These are phyloP conservation scores for Atethmia centrago DNA, from an alignment of 2,888 invertebrate genomes.

Conservation along the genomic window DNA sequence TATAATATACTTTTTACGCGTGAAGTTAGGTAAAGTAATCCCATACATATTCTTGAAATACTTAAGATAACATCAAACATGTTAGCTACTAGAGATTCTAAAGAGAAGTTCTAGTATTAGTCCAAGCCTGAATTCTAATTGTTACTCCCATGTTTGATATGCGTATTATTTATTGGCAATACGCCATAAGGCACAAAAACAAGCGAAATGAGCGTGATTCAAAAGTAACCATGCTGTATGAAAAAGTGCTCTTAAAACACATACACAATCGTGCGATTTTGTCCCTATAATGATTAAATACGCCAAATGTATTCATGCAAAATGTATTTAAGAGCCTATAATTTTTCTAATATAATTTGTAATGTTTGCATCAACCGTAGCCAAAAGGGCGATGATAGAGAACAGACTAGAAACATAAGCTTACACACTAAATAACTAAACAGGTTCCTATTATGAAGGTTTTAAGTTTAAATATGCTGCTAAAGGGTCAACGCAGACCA, in stretches of 20 bases:
- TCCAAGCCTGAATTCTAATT: not conserved
- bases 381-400: slow-evolving; percentile 47
- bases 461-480: not conserved
- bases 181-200: slow-evolving; percentile 15
- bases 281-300: not conserved
- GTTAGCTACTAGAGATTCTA: not conserved
- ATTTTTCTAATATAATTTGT: not conserved
- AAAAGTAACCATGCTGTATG: not conserved
- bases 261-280: slow-evolving; percentile 9
- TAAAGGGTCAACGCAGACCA: not conserved
- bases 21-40: not conserved
- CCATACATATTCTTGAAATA: not conserved
- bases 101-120: not conserved
- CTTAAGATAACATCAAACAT: not conserved
- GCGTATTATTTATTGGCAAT: slow-evolving; percentile 7
- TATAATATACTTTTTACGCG: not conserved
- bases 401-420: slow-evolving; percentile 79
- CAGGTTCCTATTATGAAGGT: slow-evolving; percentile 25
- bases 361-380: slow-evolving; percentile 22
- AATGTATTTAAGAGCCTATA: not conserved
- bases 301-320: slow-evolving; percentile 15
- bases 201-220: not conserved
- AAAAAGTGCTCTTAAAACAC: slow-evolving; percentile 23
- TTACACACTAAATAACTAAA: slow-evolving; percentile 77
- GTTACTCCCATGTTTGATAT: not conserved